Conservation (phyloP, 2,888 invertebrate genomes). For the Drosophila colorata region DNA sequence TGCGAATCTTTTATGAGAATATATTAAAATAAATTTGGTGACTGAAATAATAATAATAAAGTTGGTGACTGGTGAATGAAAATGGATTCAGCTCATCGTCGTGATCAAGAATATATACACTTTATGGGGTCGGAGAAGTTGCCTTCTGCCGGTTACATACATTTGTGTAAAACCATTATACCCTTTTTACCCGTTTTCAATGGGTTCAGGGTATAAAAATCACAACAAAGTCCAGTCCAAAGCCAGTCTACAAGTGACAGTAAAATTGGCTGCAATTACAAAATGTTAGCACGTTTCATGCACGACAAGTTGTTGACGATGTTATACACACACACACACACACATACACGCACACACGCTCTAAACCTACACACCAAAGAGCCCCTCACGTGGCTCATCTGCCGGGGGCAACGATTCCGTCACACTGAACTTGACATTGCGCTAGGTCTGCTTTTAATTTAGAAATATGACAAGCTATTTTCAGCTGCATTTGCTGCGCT, state of each 20-base stretch:
- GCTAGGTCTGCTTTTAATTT: constrained; percentile 64
- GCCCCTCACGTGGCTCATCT: constrained; percentile 34
- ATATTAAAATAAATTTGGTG: no score
- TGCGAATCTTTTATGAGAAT: no score
- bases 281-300: constrained; percentile 72
- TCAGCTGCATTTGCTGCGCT: constrained; percentile 42
- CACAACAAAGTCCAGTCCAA: constrained; percentile 52
- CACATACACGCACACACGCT: constrained; percentile 8
- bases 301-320: constrained; percentile 47
- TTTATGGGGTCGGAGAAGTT: no score
- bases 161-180: no score
- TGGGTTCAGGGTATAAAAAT: no score
- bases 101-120: no score
- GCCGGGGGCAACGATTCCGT: constrained; percentile 50
- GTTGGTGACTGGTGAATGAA: no score
- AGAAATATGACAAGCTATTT: constrained; percentile 72
- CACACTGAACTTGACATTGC: constrained; percentile 82
- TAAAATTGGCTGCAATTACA: constrained; percentile 73
- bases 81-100: no score
- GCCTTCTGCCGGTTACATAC: no score
- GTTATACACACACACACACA: constrained; percentile 11
- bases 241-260: constrained; percentile 64
- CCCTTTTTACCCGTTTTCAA: no score
- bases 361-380: constrained; percentile 4
- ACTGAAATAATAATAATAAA: no score